Percentiles rank a stretch among this genome's conserved stretches.
Conservation (phyloP, 2,113 vertebrate genomes). For the Chlamydotis undulata region DNA sequence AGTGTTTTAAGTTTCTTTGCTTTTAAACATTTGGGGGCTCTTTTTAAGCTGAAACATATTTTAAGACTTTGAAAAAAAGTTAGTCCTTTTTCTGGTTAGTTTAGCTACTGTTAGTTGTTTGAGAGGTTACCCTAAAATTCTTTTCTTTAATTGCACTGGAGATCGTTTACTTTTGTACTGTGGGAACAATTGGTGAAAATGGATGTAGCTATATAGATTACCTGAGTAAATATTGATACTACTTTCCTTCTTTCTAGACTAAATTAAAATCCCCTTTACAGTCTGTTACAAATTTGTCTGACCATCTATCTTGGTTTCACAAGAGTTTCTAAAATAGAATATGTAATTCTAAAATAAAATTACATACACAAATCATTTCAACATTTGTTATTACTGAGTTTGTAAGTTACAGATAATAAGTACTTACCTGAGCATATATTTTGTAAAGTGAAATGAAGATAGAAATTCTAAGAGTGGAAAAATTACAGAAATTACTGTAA, state of each 20-base stretch:
- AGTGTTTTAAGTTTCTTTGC: conserved; percentile 35
- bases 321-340: background rate
- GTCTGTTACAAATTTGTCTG: background rate
- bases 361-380: background rate
- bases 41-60: conserved; percentile 45
- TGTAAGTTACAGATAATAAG: background rate
- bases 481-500: background rate
- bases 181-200: background rate
- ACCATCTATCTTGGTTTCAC: background rate
- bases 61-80: conserved; percentile 63
- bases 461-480: background rate
- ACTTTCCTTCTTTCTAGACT: background rate
- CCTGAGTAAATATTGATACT: background rate
- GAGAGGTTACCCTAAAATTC: conserved; percentile 1
- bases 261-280: background rate
- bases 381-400: background rate
- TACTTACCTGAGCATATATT: background rate
- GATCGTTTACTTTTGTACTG: background rate
- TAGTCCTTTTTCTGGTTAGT: conserved; percentile 20
- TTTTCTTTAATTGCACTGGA: background rate
- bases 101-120: conserved; percentile 26
- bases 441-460: background rate
- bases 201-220: background rate
- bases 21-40: conserved; percentile 43
- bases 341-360: background rate